Evolutionary conservation across 2,888 invertebrate species (phyloP).

Genomic region (Polydesmus complanatus): DNA sequence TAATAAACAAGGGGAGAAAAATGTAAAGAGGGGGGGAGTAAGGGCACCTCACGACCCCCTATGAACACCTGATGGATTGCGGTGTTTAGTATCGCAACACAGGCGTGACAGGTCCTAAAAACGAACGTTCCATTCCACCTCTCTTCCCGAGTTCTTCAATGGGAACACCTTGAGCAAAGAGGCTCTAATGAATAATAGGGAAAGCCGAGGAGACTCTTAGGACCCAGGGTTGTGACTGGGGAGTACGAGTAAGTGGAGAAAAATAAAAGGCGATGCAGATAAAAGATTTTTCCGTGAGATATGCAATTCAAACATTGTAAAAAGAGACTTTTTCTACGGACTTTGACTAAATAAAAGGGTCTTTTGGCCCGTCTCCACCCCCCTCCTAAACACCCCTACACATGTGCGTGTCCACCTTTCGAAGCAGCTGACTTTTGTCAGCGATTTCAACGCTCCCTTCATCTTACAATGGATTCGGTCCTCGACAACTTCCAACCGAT

Average conservation of each 20-base stretch:
- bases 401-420: not conserved
- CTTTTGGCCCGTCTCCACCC: not conserved
- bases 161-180: not conserved
- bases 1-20: not conserved
- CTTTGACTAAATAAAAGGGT: not conserved
- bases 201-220: not conserved
- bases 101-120: not conserved
- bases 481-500: not conserved
- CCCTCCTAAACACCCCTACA: not conserved
- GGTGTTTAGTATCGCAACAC: not conserved
- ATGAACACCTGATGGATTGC: not conserved
- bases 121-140: not conserved
- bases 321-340: not conserved
- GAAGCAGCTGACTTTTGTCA: not conserved
- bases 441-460: not conserved
- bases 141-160: not conserved
- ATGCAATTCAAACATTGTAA: too few species aligned
- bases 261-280: not conserved
- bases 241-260: not conserved
- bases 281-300: not conserved
- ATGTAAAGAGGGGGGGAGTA: not conserved
- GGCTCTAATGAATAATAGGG: too few species aligned
- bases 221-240: too few species aligned
- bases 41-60: not conserved
- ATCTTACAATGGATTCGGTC: not conserved